A percentile compares a stretch with the other conserved stretches of the same genome.
These are phyloP conservation scores for Acanthurus lineatus DNA, from an alignment of 2,797 vertebrate genomes.

Conservation along the genomic window DNA sequence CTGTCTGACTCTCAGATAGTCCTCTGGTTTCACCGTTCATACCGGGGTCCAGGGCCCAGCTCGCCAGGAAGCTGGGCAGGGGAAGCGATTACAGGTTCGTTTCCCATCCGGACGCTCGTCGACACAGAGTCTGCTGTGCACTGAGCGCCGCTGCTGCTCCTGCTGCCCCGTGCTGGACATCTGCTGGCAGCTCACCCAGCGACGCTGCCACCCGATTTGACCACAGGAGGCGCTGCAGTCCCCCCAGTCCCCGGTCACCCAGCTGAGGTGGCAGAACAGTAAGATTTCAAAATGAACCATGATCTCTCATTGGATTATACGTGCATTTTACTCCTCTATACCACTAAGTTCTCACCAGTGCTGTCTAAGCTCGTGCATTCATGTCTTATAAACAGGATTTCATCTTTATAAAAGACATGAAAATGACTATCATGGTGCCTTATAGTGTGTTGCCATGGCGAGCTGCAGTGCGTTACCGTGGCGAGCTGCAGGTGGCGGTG, in stretches of 20 bases:
- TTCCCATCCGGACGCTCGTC: constrained; percentile 90
- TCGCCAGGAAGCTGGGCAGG: constrained; percentile 92
- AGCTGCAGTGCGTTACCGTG: constrained; percentile 50
- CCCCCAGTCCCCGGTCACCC: constrained; percentile 93
- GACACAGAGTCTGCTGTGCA: constrained; percentile 92
- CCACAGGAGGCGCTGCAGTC: constrained; percentile 94
- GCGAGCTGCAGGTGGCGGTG: constrained; percentile 87
- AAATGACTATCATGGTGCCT: too few relatives aligned
- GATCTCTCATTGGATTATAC: not conserved
- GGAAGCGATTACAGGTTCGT: constrained; percentile 90
- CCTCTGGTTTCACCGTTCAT: not conserved
- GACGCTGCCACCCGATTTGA: constrained; percentile 89
- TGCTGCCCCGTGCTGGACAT: constrained; percentile 84
- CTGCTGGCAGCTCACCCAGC: constrained; percentile 92
- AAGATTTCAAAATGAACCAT: not conserved
- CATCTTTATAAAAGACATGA: too few relatives aligned
- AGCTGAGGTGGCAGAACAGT: constrained; percentile 81
- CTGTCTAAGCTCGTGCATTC: not conserved
- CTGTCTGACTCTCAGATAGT: not conserved
- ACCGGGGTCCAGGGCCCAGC: constrained; percentile 94
- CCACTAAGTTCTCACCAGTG: not conserved
- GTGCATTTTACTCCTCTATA: not conserved
- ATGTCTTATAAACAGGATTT: too few relatives aligned
- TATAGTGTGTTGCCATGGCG: not conserved
- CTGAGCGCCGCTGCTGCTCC: constrained; percentile 76